Evolutionary conservation across 2,888 invertebrate genomes (phyloP), one percentile per base, ranked within the genome.

Genomic region (Gortyna flavago): DNA sequence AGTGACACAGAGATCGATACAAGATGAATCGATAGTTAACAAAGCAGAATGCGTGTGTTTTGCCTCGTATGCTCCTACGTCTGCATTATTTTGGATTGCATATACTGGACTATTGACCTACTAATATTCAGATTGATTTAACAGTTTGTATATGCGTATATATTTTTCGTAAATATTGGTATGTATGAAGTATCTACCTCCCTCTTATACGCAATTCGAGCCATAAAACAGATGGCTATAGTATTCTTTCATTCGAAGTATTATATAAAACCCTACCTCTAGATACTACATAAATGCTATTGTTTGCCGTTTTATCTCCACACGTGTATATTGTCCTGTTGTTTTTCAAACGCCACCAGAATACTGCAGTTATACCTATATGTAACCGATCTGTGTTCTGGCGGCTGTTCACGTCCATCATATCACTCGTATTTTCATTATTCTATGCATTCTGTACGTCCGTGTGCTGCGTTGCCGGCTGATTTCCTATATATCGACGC

Each of bases 61-160:
- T 77, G 79, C 78, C 77, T 81, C 80, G 88, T 84, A 35, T 85
- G 87, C 86, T 69, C 72, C 67, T 69, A 68, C 54, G 74, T 77
- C 72, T 87, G 90, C 87, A 87, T 88, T 87, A 84, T 87, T 88
- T 88, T 85, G 87, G 87, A 89, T 87, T 89, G 88, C 85, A 85
- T 85, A 85, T 80, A 83, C 85, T 87, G 81, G 77, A 87, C 81
- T 79, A 86, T 80, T 83, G 87, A 87, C 81, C 41, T 74, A 85
- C 78, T 87, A 86, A 84, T 85, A 84, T 82, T 71, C 68, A 66
- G 79, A 68, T 78, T 76, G 76, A 80, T 80, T 85, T 81, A 83
- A 85, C 83, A 84, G 84, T 90, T 88, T 86, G 83, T 86, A 72
- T 84, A 75, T 84, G 70, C 80, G 66, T 85, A 82, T 77, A 84